Base-by-base conservation (phyloP, 2,888 invertebrate genomes). In the Pyrocoelia pectoralis region DNA sequence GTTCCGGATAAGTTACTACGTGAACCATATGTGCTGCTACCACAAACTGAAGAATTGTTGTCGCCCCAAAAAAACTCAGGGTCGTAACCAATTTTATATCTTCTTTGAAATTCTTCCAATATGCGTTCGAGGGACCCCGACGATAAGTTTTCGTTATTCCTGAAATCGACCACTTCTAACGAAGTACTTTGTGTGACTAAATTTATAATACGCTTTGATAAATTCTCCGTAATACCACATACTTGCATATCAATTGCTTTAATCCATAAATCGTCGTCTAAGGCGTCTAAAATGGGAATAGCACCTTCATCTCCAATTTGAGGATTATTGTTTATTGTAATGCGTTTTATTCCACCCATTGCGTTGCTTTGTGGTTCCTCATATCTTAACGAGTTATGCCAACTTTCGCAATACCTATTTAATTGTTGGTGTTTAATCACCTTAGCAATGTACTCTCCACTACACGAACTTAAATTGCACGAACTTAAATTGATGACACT, bases 371-470 rank as follows among this genome's bases (percentile, higher is more conserved):
- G 87, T 0, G 93, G 91, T 49, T 89, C 83, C 12, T 89, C 86
- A 76, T 92, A 93, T n/a, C 93, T 85, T 56, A 94, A 77, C 5
- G 92, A 92, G 70, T 90, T 89, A 67, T 90, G 88, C 93, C 93
- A 94, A 65, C 90, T 90, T 75, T 93, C 92, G 68, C 91, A 90
- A 76, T 89, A 92, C 56, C 93, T 86, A 60, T 87, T 80, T 41
- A 82, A 79, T 70, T 82, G 81, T 71, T 82, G 81, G 58, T 74
- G 77, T 68, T 88, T 89, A 33, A 91, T 83, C 73, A 90, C 82
- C 67, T 89, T 87, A 0, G 89, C 88, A 33, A 93, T 81, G 54
- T 85, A 84, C 0, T 84, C 81, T 0, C 89, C 91, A 14, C 91
- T 89, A 24, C 84, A 80, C 0, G 84, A 75, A 0, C 87, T 87